Evolutionary conservation across 2,888 invertebrate species (phyloP).

Genomic region (Tridacna crocea): DNA sequence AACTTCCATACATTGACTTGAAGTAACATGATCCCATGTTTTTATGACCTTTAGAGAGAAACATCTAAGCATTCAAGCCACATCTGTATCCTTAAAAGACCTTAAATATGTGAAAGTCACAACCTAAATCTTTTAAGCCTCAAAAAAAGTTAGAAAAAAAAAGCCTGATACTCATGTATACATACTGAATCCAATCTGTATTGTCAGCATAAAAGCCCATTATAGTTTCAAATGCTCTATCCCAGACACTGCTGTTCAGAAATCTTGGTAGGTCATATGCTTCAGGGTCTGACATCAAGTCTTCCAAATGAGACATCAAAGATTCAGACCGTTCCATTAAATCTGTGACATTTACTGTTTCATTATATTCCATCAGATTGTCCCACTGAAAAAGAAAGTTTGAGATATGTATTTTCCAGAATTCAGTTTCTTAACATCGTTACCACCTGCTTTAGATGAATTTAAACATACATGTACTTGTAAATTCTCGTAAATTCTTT

Average conservation of each 20-base stretch:
- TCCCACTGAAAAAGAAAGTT: constrained; percentile 14
- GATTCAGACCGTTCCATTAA: constrained; percentile 11
- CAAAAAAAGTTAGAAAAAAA: too few relatives aligned
- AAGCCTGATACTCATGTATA: background rate
- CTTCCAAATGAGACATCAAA: background rate
- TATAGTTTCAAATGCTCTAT: constrained; percentile 16
- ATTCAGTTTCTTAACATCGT: too few relatives aligned
- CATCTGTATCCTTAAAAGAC: too few relatives aligned
- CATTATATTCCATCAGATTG: constrained; percentile 10
- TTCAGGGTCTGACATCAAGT: background rate
- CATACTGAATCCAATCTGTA: constrained; percentile 21
- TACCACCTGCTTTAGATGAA: too few relatives aligned
- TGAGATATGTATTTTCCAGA: background rate
- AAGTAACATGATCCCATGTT: too few relatives aligned
- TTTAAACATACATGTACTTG: too few relatives aligned
- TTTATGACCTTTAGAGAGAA: too few relatives aligned
- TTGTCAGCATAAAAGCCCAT: constrained; percentile 19
- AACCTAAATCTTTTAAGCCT: too few relatives aligned
- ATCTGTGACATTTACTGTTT: constrained; percentile 14
- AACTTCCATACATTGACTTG: too few relatives aligned
- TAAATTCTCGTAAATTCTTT: too few relatives aligned
- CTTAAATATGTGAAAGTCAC: too few relatives aligned
- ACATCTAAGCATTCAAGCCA: too few relatives aligned
- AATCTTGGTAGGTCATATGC: constrained; percentile 31
- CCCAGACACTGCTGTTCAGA: constrained; percentile 43